Conservation (phyloP, 2,888 invertebrate species). For the Epistrophe grossulariae region DNA sequence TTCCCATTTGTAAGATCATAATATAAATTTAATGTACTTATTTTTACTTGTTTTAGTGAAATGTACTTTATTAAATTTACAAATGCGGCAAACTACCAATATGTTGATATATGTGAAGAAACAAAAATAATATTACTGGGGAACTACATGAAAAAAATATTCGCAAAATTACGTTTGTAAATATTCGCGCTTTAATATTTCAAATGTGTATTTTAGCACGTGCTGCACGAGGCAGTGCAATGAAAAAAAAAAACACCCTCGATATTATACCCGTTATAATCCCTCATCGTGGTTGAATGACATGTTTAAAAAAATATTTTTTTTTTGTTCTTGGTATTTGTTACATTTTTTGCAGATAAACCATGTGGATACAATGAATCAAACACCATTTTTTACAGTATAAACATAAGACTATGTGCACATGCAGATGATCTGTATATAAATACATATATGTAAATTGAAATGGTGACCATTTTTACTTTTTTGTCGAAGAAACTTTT, state of each 20-base stretch:
- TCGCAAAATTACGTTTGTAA: slow-evolving; percentile 37
- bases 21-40: too few relatives aligned
- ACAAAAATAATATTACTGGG: too few relatives aligned
- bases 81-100: too few relatives aligned
- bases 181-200: slow-evolving; percentile 25
- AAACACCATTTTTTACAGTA: slow-evolving; percentile 24
- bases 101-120: too few relatives aligned
- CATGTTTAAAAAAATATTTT: slow-evolving; percentile 45
- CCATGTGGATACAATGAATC: slow-evolving; percentile 26
- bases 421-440: too few relatives aligned
- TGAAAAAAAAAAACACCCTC: slow-evolving; percentile 25
- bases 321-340: slow-evolving; percentile 2
- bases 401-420: neutral
- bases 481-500: neutral
- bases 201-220: slow-evolving; percentile 54
- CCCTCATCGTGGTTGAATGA: slow-evolving; percentile 44
- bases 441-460: too few relatives aligned
- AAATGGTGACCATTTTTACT: neutral
- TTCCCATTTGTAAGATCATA: too few relatives aligned
- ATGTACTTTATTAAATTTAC: too few relatives aligned
- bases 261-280: slow-evolving; percentile 52
- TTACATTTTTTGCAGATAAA: slow-evolving; percentile 43
- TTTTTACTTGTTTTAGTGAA: too few relatives aligned
- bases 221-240: slow-evolving; percentile 29
- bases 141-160: neutral